A percentile compares a stretch with the other conserved stretches of the same genome.
phyloP scores from a whole-genome alignment of 2,113 vertebrate genomes.

The Brachyhypopomus gauderio region DNA sequence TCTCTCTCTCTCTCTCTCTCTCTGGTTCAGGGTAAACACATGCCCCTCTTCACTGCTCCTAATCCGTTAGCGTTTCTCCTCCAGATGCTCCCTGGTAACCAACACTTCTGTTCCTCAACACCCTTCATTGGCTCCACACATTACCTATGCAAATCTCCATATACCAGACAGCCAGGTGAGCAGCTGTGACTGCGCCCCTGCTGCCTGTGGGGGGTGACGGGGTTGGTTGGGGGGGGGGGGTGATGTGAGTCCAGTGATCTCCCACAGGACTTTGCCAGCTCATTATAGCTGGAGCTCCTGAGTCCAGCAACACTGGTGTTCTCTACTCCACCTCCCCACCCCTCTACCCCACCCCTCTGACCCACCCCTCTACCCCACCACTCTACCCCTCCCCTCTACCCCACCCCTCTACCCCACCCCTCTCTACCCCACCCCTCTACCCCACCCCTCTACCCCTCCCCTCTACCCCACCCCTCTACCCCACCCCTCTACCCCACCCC shows the following conservation, averaged over 20 bases:
- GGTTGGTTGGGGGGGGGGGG: too few species aligned
- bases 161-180: too few species aligned
- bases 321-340: background rate
- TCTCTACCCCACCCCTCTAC: background rate
- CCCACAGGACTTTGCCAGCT: too few species aligned
- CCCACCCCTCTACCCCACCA: background rate
- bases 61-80: background rate
- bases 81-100: background rate
- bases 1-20: background rate
- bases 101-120: too few species aligned
- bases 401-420: background rate
- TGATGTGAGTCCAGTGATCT: too few species aligned
- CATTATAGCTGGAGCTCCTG: too few species aligned
- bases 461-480: background rate
- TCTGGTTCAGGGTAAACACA: background rate
- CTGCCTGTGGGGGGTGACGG: too few species aligned
- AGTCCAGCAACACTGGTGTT: too few species aligned
- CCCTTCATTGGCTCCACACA: too few species aligned
- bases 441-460: background rate
- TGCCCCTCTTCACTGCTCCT: background rate
- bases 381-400: too few species aligned
- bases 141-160: too few species aligned
- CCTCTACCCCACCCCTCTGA: background rate
- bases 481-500: background rate
- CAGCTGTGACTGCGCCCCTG: too few species aligned